These are phyloP conservation scores for Bos taurus DNA, from an alignment of 2,113 vertebrate genomes.

Conservation along the genomic window ARS-UCD2.0 NC_037338.1:26169501-26170000, in stretches of 20 bases:
- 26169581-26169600: neutral
- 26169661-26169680: neutral
- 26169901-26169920: neutral
- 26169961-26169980: neutral
- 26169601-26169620: neutral
- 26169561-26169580: neutral
- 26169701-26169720: neutral
- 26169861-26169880: neutral
- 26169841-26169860: neutral
- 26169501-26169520: too few species aligned
- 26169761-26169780: neutral
- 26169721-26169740: neutral
- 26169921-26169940: neutral
- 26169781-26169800: neutral
- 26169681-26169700: neutral
- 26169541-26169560: neutral
- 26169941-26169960: neutral
- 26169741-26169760: neutral
- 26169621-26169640: neutral
- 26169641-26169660: constrained; percentile 24
- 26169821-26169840: neutral
- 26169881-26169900: neutral
- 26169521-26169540: neutral
- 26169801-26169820: neutral
- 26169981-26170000: neutral